Conservation (phyloP, 2,888 invertebrate species). For the Conistra vaccinii region DNA sequence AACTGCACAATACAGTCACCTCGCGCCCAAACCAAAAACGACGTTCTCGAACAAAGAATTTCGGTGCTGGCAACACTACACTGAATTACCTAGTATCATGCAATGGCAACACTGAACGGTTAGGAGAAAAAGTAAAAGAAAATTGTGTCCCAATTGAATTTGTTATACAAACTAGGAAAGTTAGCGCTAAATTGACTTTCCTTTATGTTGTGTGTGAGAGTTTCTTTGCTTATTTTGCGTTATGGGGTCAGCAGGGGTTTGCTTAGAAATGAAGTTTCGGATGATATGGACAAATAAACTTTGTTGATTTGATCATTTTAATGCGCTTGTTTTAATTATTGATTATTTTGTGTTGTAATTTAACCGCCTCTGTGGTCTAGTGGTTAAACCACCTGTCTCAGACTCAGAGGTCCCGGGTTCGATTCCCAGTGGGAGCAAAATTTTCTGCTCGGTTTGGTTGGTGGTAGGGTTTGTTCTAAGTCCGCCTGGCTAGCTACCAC, state of each 20-base stretch:
- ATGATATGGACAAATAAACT: not conserved
- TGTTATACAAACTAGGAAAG: constrained; percentile 67
- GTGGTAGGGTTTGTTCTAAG: too few species aligned
- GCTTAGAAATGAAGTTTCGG: not conserved
- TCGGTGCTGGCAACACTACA: constrained; percentile 43
- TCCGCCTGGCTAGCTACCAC: too few species aligned
- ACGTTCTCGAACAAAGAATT: constrained; percentile 16
- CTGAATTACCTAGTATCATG: constrained; percentile 41
- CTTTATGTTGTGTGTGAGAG: constrained; percentile 31
- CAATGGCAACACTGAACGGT: constrained; percentile 52
- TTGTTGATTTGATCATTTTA: not conserved
- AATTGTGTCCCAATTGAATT: constrained; percentile 69
- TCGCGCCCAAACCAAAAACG: constrained; percentile 13
- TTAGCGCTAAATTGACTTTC: constrained; percentile 60
- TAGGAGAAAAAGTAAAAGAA: constrained; percentile 60
- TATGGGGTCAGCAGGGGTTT: constrained; percentile 16
- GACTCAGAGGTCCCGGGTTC: too few species aligned
- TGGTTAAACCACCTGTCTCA: too few species aligned
- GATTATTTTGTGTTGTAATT: not conserved
- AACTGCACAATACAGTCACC: not conserved
- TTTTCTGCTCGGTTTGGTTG: too few species aligned
- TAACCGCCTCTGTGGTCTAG: too few species aligned
- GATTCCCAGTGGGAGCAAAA: too few species aligned
- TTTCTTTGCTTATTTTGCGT: constrained; percentile 32
- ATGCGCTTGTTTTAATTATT: not conserved